These are phyloP conservation scores for Hyposoter didymator DNA, from an alignment of 2,888 invertebrate species.

Conservation along the genomic window DNA sequence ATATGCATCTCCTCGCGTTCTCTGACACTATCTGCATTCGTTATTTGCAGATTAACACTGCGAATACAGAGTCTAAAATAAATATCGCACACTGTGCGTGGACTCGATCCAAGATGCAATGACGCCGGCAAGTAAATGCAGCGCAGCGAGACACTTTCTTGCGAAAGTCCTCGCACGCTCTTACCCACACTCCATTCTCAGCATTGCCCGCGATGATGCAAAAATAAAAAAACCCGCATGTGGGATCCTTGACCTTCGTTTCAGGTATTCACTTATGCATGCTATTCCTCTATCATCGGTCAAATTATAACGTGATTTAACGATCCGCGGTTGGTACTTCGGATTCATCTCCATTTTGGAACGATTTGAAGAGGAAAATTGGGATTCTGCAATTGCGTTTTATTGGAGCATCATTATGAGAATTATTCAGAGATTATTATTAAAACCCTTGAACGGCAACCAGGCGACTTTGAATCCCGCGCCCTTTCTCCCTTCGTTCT, in stretches of 20 bases:
- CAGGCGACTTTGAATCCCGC: too few relatives aligned
- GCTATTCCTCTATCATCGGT: neutral
- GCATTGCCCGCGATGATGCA: slow-evolving; percentile 8
- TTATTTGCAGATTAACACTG: slow-evolving; percentile 8
- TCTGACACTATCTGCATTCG: slow-evolving; percentile 24
- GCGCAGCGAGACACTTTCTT: slow-evolving; percentile 47
- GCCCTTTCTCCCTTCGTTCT: too few relatives aligned
- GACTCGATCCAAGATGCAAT: slow-evolving; percentile 57
- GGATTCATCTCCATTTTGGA: neutral
- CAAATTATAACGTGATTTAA: neutral
- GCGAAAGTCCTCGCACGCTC: slow-evolving; percentile 42
- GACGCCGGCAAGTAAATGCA: slow-evolving; percentile 44
- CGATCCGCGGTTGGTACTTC: neutral
- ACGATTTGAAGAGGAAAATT: neutral
- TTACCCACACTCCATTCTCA: neutral
- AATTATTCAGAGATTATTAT: too few relatives aligned
- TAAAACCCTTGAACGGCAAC: too few relatives aligned
- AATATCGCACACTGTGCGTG: slow-evolving; percentile 38
- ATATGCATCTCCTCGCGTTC: neutral
- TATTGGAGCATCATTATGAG: too few relatives aligned
- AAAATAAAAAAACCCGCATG: slow-evolving; percentile 5
- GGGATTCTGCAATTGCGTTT: too few relatives aligned
- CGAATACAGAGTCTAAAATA: slow-evolving; percentile 48
- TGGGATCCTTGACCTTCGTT: slow-evolving; percentile 63
- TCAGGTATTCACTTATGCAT: slow-evolving; percentile 16